These are phyloP conservation scores for Pantherophis alleghaniensis DNA, from an alignment of 2,797 vertebrate genomes.

Conservation along the genomic window DNA sequence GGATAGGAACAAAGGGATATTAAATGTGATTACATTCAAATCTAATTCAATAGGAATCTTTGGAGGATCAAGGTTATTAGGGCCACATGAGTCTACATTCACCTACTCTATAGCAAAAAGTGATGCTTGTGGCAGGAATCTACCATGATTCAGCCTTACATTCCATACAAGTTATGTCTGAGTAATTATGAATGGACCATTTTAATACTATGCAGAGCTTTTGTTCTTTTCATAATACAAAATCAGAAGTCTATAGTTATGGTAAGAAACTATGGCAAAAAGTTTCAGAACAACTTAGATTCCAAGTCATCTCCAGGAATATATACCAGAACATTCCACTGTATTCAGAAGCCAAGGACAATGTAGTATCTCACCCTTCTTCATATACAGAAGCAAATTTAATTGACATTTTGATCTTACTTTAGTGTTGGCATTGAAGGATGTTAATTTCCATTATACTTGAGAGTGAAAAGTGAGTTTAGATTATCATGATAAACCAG, in stretches of 20 bases:
- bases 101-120: not conserved
- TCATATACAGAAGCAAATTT: not conserved
- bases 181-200: not conserved
- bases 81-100: not conserved
- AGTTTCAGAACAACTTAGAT: not conserved
- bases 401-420: not conserved
- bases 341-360: not conserved
- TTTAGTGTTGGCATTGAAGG: not conserved
- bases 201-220: not conserved
- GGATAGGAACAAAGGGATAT: not conserved
- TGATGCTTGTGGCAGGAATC: not conserved
- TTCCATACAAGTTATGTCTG: not conserved
- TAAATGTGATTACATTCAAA: not conserved
- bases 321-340: not conserved
- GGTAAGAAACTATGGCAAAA: not conserved
- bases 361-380: not conserved
- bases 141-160: not conserved
- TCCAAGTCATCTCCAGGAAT: not conserved
- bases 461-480: not conserved
- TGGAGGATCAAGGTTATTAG: not conserved
- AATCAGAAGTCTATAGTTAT: not conserved
- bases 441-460: not conserved
- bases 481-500: not conserved
- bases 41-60: not conserved
- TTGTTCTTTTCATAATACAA: not conserved